A percentile compares a stretch with the other conserved stretches of the same genome.
These are phyloP conservation scores for Rostratula benghalensis DNA, from an alignment of 2,113 vertebrate species.

Conservation along the genomic window DNA sequence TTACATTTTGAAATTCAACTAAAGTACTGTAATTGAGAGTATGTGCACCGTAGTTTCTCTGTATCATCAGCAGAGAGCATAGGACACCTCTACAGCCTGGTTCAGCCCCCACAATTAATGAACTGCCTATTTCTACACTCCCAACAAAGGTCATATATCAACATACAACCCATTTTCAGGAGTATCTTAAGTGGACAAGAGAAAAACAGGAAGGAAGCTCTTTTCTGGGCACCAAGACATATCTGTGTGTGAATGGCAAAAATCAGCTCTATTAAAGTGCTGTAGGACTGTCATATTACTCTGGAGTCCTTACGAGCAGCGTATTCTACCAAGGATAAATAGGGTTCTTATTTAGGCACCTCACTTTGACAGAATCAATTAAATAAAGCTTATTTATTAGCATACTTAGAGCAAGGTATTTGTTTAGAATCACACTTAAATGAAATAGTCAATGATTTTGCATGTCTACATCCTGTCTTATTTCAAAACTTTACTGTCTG, in stretches of 20 bases:
- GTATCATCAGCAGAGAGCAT: neutral
- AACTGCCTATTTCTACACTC: neutral
- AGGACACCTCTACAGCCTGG: neutral
- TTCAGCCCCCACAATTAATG: fast-evolving
- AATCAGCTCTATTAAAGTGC: neutral
- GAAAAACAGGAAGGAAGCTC: neutral
- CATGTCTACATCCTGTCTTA: neutral
- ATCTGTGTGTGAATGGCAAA: neutral
- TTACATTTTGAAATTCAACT: neutral
- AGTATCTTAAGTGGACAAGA: neutral
- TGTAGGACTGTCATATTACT: neutral
- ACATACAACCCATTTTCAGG: neutral
- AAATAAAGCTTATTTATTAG: neutral
- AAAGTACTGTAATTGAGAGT: neutral
- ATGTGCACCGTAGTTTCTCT: neutral
- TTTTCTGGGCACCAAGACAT: neutral
- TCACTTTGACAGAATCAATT: neutral
- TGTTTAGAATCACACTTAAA: neutral
- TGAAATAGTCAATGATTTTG: neutral
- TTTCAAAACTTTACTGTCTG: neutral
- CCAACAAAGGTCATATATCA: neutral
- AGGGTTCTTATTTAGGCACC: neutral
- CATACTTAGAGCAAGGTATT: neutral
- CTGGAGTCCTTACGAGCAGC: neutral
- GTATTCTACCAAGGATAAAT: neutral